Conservation (phyloP, 2,797 vertebrate species). For the Momotus momota region DNA sequence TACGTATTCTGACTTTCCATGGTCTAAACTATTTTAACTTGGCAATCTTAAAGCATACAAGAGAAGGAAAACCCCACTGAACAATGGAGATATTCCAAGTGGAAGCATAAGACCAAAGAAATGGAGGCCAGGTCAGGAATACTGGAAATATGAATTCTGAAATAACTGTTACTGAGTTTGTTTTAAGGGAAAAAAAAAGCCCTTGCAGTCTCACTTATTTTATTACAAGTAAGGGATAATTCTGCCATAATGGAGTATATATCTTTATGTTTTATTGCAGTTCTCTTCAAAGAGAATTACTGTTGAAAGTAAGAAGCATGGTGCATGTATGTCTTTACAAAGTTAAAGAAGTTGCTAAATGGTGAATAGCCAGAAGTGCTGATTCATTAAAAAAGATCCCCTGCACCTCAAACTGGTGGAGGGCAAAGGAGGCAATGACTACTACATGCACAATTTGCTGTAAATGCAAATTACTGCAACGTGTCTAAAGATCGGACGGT, state of each 20-base stretch:
- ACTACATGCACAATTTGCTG: not conserved
- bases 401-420: not conserved
- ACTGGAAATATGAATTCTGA: not conserved
- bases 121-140: not conserved
- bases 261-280: not conserved
- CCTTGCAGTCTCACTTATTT: not conserved
- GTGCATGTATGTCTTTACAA: not conserved
- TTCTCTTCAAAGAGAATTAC: not conserved
- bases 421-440: not conserved
- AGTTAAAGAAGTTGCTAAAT: not conserved
- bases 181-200: not conserved
- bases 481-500: not conserved
- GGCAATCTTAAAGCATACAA: not conserved
- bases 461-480: not conserved
- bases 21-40: not conserved
- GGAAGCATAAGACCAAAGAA: not conserved
- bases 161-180: not conserved
- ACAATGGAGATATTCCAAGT: not conserved
- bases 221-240: not conserved
- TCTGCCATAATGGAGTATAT: not conserved
- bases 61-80: not conserved
- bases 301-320: not conserved
- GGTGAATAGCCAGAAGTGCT: not conserved
- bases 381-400: not conserved
- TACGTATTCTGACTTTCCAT: not conserved